Evolutionary conservation across 2,113 vertebrate species (phyloP).

Genomic region (Onychorhynchus coronatus): DNA sequence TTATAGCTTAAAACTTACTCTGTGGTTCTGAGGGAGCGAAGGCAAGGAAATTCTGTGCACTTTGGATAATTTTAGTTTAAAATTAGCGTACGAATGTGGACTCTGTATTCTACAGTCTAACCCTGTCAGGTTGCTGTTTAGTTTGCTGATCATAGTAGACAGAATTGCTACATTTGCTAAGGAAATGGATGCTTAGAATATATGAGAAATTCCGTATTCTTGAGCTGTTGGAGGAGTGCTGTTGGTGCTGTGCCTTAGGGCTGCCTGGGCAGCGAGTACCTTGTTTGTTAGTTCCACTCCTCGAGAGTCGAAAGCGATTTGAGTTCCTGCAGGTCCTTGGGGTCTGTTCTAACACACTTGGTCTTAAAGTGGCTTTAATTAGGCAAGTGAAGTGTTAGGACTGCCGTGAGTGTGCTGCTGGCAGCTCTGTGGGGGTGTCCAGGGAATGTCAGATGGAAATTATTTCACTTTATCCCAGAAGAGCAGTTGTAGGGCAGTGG

Average conservation of each 20-base stretch:
- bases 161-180: not conserved
- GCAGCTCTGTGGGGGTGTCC: not conserved
- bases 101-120: not conserved
- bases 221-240: not conserved
- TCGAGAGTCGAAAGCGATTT: not conserved
- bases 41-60: not conserved
- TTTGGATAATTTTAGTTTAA: not conserved
- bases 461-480: not conserved
- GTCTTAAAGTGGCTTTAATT: not conserved
- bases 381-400: not conserved
- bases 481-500: not conserved
- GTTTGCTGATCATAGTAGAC: not conserved
- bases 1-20: not conserved
- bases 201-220: not conserved
- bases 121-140: not conserved
- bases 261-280: not conserved
- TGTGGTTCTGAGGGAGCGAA: not conserved
- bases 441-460: not conserved
- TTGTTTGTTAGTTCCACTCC: not conserved
- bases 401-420: not conserved
- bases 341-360: not conserved
- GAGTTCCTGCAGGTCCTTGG: not conserved
- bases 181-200: not conserved
- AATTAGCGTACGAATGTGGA: not conserved
- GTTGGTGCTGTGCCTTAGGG: not conserved